Evolutionary conservation across 2,888 invertebrate genomes (phyloP).

Genomic region (Torymus aiolomorphi): DNA sequence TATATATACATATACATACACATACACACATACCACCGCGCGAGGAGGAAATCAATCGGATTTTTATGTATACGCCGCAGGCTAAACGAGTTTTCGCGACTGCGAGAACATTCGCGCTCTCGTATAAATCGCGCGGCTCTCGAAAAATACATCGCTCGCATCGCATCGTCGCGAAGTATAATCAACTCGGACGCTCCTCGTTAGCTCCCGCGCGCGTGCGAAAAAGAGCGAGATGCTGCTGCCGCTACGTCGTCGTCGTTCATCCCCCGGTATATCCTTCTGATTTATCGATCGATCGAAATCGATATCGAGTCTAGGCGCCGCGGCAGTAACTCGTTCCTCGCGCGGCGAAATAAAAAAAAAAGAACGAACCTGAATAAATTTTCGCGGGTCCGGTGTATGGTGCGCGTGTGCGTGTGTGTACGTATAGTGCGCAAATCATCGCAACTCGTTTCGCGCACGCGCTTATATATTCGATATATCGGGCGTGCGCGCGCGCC

Average conservation of each 20-base stretch:
- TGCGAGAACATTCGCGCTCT: neutral
- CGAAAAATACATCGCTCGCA: too few relatives aligned
- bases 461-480: constrained; percentile 6
- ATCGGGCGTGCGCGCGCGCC: neutral
- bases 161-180: neutral
- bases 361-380: constrained; percentile 21
- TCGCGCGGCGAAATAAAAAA: neutral
- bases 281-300: constrained; percentile 51
- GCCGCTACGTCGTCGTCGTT: too few relatives aligned
- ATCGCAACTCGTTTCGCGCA: neutral
- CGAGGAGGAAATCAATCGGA: constrained; percentile 33
- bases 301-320: constrained; percentile 43
- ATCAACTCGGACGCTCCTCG: constrained; percentile 5
- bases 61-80: neutral
- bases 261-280: neutral
- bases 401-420: neutral
- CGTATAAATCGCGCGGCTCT: neutral
- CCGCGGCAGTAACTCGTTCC: constrained; percentile 16
- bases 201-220: too few relatives aligned
- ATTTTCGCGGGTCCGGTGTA: constrained; percentile 35
- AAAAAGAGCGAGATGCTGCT: too few relatives aligned
- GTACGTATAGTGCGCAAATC: too few relatives aligned
- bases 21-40: too few relatives aligned
- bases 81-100: constrained; percentile 25
- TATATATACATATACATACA: neutral